Evolutionary conservation across 2,888 invertebrate species (phyloP), one percentile per base, ranked within the genome.

Genomic region (Drosophila nigritarsus): DNA sequence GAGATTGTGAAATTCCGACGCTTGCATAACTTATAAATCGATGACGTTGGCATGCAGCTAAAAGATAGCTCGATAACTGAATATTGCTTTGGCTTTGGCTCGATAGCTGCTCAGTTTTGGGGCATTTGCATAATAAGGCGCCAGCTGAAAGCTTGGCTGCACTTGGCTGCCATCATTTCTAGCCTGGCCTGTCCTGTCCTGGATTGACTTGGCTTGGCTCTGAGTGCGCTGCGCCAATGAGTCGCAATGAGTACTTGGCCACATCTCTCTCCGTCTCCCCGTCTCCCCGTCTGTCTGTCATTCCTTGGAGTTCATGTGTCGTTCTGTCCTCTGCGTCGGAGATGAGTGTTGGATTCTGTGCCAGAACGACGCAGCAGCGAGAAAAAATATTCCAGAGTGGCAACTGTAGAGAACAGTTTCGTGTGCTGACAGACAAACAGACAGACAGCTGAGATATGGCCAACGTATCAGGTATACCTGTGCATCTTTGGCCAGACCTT

Each of bases 1-100:
- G 50, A 53, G 51, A 71, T 63, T 54, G 62, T 29, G 62, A 42
- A 45, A 34, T 36, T 51, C 42, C 29, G 55, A 58, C 73, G 72
- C 68, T 84, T 88, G 85, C 89, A 85, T 85, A 85, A 88, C 89
- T 85, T 85, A 85, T 85, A 85, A 85, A 85, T 89, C 85, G 85
- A 89, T 85, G 89, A 85, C 85, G 85, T 81, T 87, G 82, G 82
- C 84, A 88, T 83, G 75, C 81, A 75, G 75, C 75, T 73, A 60
- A 51, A 51, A 53, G n/a, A 55, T 38, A 55, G 38, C n/a, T 54
- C 36, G 36, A 54, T 54, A 18, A 24, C 27, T 54, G n/a, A 54
- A 55, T 24, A 45, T 24, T 45, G 55, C 55, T 55, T 55, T 36
- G 27, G 55, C 38, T n/a, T 20, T 40, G 32, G 32, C 20, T 40